Base-by-base conservation (phyloP, 2,113 vertebrate species). In the Alectura lathami region DNA sequence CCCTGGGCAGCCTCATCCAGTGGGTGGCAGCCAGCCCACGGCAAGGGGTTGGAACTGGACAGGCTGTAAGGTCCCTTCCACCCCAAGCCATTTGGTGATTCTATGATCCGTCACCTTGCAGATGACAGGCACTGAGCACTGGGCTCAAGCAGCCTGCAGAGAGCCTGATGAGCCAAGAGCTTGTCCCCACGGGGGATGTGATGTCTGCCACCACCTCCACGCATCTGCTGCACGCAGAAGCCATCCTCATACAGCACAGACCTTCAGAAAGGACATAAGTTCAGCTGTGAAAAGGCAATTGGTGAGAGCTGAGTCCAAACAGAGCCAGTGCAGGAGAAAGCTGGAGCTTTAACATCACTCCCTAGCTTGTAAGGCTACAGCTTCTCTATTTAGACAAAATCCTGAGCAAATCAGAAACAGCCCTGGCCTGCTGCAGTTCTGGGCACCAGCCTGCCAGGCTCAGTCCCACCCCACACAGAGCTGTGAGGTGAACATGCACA, bases 161-260 rank as follows among this genome's bases (percentile, higher is more conserved):
- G 21, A 50, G 59, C 36, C 0, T 40, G 60, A 66, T 1, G 0
- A 40, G 42, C 29, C 91, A 77, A 53, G 15, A 86, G 34, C 17
- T 73, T 14, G 10, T 23, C n/a, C 43, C 21, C 20, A 11, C 0
- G 0, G 40, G 40, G 50, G 36, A 85, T 43, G 64, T 14, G 47
- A 24, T 9, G 62, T 42, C 51, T 83, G 75, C 23, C 70, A 22
- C 24, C 62, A 27, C 45, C 29, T 83, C 83, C 30, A 81, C 53
- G 56, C 1, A 0, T 2, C 73, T 32, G 26, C 51, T 32, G 38
- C 0, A 0, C 29, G 59, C 38, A 76, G 54, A 66, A 62, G 0
- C 0, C 4, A 4, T 21, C 50, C n/a, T 10, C 2, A 0, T 29
- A 22, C 18, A 27, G 30, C 2, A 38, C 27, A 62, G 59, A 17